Evolutionary conservation across 1,140 invertebrate genomes (phyloP), one percentile per base, ranked within the genome.

Genomic region (Myzus persicae): DNA sequence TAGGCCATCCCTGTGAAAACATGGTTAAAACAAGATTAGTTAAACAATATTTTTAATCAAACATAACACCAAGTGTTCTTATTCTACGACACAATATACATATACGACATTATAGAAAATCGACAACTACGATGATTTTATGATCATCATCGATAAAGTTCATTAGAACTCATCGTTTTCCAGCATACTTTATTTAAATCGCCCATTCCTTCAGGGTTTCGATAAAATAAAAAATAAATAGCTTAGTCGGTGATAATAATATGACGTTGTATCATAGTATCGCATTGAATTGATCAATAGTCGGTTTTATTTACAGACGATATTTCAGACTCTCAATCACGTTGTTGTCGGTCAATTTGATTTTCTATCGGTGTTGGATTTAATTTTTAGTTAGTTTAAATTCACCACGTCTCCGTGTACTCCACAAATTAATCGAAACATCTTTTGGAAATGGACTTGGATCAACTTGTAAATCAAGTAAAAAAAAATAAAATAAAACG

Each of bases 1-100:
- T 95, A 95, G 95, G 95, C 94, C 95, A 95, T 95, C 95, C 95
- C 96, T 95, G 96, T 94, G 48, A 94, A 94, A 94, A 94, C 91
- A 94, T 93, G 93, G n/a, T 67, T 67, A 67, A 67, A 67, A n/a
- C 11, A 67, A n/a, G 18, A n/a, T 67, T 67, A 67, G 31, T n/a
- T 14, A 3, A n/a, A 67, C n/a, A n/a, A 67, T n/a, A 67, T 67
- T n/a, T n/a, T n/a, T 67, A 67, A 67, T 59, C 1, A 59, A 26
- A 26, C 54, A 59, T 18, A n/a, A 59, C 14, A 59, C 18, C 59
- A 84, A 40, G 2, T 84, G 2, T 26, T 42, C 24, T n/a, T n/a
- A 67, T 67, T 67, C 59, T 18, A 67, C 5, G 11, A 67, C 26
- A 54, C 6, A n/a, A n/a, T n/a, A n/a, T n/a, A 9, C 26, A 8